Evolutionary conservation across 2,888 invertebrate genomes (phyloP), one percentile per base, ranked within the genome.

Genomic region (Trilocha varians): DNA sequence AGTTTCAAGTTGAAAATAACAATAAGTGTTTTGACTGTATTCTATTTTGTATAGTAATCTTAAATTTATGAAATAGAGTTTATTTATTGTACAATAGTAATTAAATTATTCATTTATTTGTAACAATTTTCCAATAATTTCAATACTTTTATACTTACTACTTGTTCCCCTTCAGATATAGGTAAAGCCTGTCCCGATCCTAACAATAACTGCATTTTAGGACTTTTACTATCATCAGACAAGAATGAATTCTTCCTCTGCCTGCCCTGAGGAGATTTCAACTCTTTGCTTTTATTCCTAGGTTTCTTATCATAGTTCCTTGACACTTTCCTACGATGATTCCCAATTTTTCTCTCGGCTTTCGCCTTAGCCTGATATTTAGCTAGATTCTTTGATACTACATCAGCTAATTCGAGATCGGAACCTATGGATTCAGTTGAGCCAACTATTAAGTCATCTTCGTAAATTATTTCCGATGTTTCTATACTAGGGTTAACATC

Each of bases 131-230:
- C 18, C 8, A 3, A 14, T 6, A 5, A 32, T 8, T 38, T 8
- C 6, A 13, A 38, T 16, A 8, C 4, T 11, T 16, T 5, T 6
- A 15, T 36, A 60, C 78, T 75, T 60, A 88, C 88, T 57, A 88
- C 85, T 87, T 88, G 82, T 65, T 89, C 90, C 5, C 89, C 89
- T 62, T 88, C 87, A 41, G 87, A 87, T 11, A 89, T 70, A 1
- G 87, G 87, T 38, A 89, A 70, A n/a, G 87, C 77, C 42, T 82
- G 75, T 15, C 88, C 88, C 13, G 85, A 86, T 0, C 88, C 87
- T 13, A 88, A 77, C 2, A 87, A 77, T 48, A 87, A 80, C 47
- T 85, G 86, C 75, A 87, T 68, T 49, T 82, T 79, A 6, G 80
- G 78, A 50, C 79, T 83, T 46, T 75, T 78, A 55, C 60, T 74